Base-by-base conservation (phyloP, 2,888 invertebrate genomes). In the Alloplasta piceator region DNA sequence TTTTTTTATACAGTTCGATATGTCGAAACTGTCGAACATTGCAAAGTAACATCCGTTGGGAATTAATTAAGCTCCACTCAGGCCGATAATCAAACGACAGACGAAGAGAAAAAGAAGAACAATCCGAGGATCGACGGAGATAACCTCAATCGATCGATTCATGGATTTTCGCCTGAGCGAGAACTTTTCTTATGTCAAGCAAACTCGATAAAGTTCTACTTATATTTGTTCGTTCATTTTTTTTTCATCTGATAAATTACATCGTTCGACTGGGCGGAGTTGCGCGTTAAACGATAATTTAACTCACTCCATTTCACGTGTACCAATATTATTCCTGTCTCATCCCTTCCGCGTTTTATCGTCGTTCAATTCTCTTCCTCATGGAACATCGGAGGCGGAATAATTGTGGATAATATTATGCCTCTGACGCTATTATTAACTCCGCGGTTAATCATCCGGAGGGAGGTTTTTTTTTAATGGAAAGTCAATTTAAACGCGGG, bases 221-320 rank as follows among this genome's bases (percentile, higher is more conserved):
- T 78, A 52, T 66, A 36, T 67, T 61, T 72, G 67, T 61, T 61
- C 63, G 48, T 70, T 9, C 41, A 52, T 38, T 66, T 71, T 66
- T 50, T 46, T 67, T 41, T 58, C 64, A 74, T 52, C 36, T 46
- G 38, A 80, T 79, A 71, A 80, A 80, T 71, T 48, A 55, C 50
- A 12, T 16, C 16, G 39, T n/a, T 39, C 41, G 12, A 67, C 9
- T 26, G 12, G 9, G 9, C 43, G 36, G 48, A 50, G 9, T 9
- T 12, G 1, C 39, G 5, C 36, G 48, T 1, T 26, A 64, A 50
- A 43, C 52, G 14, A 41, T 48, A 67, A 55, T 78, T 61, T 52
- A 5, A 72, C 50, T 61, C 12, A 48, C 50, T 72, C 36, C 2
- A 46, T 36, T n/a, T 61, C 46, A 7, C 41, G 36, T 56, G 5